Percentiles rank a stretch among this genome's conserved stretches.
phyloP scores from a whole-genome alignment of 92 coral and sea anemone genomes.

The Epizoanthus illoricatus region DNA sequence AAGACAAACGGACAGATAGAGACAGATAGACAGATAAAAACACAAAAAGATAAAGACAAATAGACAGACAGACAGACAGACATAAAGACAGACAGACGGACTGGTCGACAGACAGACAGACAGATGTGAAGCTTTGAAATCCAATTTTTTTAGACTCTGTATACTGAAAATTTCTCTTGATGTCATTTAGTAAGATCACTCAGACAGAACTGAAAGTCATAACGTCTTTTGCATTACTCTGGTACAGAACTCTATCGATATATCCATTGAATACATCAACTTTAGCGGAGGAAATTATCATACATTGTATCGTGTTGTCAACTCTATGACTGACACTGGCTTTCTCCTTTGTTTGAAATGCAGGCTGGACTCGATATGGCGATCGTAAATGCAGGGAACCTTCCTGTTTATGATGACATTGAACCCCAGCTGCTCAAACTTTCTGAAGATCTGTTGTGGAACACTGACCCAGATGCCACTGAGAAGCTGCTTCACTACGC shows the following conservation, averaged over 20 bases:
- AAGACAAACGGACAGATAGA: neutral
- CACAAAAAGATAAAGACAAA: neutral
- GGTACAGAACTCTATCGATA: no score
- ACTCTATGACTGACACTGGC: neutral
- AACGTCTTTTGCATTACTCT: no score
- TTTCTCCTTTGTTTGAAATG: neutral
- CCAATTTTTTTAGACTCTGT: no score
- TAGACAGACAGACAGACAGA: neutral
- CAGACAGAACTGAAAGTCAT: neutral
- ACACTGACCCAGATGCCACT: constrained; percentile 85
- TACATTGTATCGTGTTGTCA: neutral
- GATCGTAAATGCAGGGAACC: constrained; percentile 93
- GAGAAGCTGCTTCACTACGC: constrained; percentile 89
- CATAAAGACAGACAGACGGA: no score
- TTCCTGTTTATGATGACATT: constrained; percentile 95
- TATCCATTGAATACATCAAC: no score
- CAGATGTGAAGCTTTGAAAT: neutral
- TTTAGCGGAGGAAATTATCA: neutral
- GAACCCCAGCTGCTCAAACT: constrained; percentile 82
- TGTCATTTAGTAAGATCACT: neutral
- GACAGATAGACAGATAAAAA: neutral
- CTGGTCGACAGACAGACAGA: neutral
- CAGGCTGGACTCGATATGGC: constrained; percentile 99
- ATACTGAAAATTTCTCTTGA: no score
- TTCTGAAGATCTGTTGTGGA: constrained; percentile 95